Evolutionary conservation across 2,797 vertebrate species (phyloP), one percentile per base, ranked within the genome.

Genomic region (Onychomys arenicola): DNA sequence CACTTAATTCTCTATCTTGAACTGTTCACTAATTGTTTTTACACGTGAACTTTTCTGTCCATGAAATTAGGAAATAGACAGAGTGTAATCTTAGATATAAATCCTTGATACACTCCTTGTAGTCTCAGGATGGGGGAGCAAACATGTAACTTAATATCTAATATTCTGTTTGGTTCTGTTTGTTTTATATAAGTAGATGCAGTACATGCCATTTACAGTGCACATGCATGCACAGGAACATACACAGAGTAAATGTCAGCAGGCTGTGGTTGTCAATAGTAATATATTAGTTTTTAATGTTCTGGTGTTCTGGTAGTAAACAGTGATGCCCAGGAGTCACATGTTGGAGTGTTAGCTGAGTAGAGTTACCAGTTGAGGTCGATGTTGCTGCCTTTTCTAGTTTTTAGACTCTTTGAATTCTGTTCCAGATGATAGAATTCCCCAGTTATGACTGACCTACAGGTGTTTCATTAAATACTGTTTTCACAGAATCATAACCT

Each of bases 11-110:
- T 91, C 19, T 90, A 29, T 77, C 40, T 84, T 90, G 49, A 81
- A 6, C 84, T 95, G 19, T 77, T 97, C 16, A 43, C 29, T 57
- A 73, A 43, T 91, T 93, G 7, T 80, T 91, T 94, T 87, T 63
- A 77, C 5, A 90, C 52, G 37, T 96, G 37, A 14, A 85, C 4
- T 94, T 88, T 93, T 71, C 19, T 89, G 57, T 83, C 6, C 46
- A 2, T 75, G 82, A 95, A 93, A 86, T 43, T 63, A 61, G 16
- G 19, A 34, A 59, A 34, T 92, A 95, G 46, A 78, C 27, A 67
- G 14, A 43, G 14, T 17, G 2, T 95, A 2, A 16, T 91, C 40
- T 37, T 65, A 25, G 7, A 8, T 63, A 27, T 2, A 73, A 57
- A 84, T 49, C 17, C 17, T 91, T 52, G 63, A 34, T 76, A 32